These are phyloP conservation scores for Strix occidentalis DNA, from an alignment of 2,797 vertebrate genomes.

Conservation along the genomic window DNA sequence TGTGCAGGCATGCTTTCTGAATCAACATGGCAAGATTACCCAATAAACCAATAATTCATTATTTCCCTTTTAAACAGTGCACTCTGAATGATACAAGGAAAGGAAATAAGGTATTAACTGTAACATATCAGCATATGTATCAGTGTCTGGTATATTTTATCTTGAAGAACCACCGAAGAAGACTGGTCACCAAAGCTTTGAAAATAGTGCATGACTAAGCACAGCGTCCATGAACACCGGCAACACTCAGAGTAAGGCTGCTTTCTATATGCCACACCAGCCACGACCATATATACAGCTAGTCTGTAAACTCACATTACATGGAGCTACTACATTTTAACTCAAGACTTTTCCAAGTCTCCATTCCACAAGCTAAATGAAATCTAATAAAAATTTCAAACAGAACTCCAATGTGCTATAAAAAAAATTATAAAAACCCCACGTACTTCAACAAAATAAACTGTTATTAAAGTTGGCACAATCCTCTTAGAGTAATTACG, in stretches of 20 bases:
- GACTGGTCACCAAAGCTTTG: neutral
- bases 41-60: neutral
- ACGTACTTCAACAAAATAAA: neutral
- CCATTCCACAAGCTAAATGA: neutral
- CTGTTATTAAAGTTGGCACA: slow-evolving; percentile 1
- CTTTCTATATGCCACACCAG: rapidly evolving
- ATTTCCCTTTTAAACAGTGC: neutral
- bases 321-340: neutral
- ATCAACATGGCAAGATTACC: neutral
- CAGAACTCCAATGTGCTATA: neutral
- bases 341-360: neutral
- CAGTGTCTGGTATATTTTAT: neutral
- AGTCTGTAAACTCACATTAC: neutral
- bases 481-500: neutral
- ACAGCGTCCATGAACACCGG: rapidly evolving
- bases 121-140: neutral
- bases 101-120: neutral
- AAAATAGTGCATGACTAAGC: neutral
- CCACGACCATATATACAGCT: neutral
- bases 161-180: neutral
- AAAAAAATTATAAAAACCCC: neutral
- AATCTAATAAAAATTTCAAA: neutral
- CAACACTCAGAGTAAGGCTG: neutral
- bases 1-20: neutral
- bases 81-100: neutral